Percentiles rank a stretch among this genome's conserved stretches.
These are phyloP conservation scores for Leptopilina drosophilae DNA, from an alignment of 2,888 invertebrate genomes.

Conservation along the genomic window DNA sequence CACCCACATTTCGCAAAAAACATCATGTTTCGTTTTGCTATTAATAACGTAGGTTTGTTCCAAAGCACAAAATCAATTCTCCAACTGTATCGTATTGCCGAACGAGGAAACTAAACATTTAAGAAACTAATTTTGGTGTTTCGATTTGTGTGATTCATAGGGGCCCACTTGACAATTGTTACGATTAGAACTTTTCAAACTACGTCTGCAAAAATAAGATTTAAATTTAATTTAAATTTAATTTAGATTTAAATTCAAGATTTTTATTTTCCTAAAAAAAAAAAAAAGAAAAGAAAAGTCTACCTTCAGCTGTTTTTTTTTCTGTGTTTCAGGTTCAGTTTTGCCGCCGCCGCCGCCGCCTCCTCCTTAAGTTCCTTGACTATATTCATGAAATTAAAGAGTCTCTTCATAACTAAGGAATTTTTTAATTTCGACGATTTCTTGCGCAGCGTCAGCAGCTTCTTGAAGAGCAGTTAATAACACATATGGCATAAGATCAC, in stretches of 20 bases:
- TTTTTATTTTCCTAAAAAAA: too few relatives aligned
- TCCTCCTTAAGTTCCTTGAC: slow-evolving; percentile 93
- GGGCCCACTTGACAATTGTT: slow-evolving; percentile 97
- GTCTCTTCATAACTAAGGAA: slow-evolving; percentile 86
- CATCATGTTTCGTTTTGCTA: slow-evolving; percentile 92
- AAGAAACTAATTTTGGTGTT: slow-evolving; percentile 94
- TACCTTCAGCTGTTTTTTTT: slow-evolving; percentile 88
- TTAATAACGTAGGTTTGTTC: slow-evolving; percentile 99
- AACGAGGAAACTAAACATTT: slow-evolving; percentile 98
- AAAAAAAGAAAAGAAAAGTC: too few relatives aligned
- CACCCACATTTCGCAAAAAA: slow-evolving; percentile 96
- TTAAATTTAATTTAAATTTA: too few relatives aligned
- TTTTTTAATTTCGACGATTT: slow-evolving; percentile 77
- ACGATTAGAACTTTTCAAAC: slow-evolving; percentile 94
- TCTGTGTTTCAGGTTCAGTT: slow-evolving; percentile 83
- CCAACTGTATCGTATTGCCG: slow-evolving; percentile 98
- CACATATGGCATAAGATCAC: slow-evolving; percentile 87
- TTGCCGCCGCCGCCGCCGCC: too few relatives aligned
- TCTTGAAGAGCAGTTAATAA: slow-evolving; percentile 90
- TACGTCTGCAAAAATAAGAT: slow-evolving; percentile 81
- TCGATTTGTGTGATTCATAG: slow-evolving; percentile 97
- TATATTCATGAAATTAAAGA: slow-evolving; percentile 92
- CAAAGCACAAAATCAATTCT: slow-evolving; percentile 92
- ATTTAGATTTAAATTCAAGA: neutral
- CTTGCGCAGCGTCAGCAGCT: slow-evolving; percentile 81